These are phyloP conservation scores for Pandemis heparana DNA, from an alignment of 2,888 invertebrate species.

Conservation along the genomic window DNA sequence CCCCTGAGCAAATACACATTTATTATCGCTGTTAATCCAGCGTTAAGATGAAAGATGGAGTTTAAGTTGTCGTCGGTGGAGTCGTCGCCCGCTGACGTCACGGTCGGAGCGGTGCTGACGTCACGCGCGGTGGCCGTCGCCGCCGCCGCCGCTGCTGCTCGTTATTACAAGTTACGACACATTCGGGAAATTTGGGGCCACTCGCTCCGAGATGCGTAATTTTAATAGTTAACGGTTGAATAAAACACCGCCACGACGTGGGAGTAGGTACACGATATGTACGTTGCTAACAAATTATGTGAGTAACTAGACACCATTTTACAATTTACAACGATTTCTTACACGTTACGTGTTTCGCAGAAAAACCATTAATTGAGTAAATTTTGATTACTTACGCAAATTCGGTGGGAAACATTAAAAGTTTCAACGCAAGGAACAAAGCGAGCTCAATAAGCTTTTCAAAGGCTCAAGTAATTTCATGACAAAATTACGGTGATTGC, in stretches of 20 bases:
- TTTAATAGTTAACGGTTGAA: not conserved
- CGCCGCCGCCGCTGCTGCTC: not conserved
- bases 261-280: not conserved
- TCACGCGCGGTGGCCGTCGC: not conserved
- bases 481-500: slow-evolving; percentile 4
- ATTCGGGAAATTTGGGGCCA: not conserved
- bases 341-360: not conserved
- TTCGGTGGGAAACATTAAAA: not conserved
- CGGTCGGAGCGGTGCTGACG: not conserved
- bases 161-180: not conserved
- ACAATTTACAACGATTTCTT: not conserved
- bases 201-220: not conserved
- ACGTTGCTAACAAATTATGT: not conserved
- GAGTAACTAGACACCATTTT: not conserved
- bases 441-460: slow-evolving; percentile 7
- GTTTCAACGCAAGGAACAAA: slow-evolving; percentile 5
- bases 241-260: not conserved
- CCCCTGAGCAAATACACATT: slow-evolving; percentile 8
- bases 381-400: not conserved
- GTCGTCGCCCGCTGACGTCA: slow-evolving; percentile 7
- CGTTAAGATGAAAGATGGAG: not conserved
- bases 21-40: slow-evolving; percentile 15
- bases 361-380: not conserved
- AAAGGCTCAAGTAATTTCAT: not conserved
- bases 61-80: slow-evolving; percentile 1